Percentiles rank a stretch among this genome's conserved stretches.
phyloP scores from a whole-genome alignment of 2,888 invertebrate species.

The Dasypogon diadema region DNA sequence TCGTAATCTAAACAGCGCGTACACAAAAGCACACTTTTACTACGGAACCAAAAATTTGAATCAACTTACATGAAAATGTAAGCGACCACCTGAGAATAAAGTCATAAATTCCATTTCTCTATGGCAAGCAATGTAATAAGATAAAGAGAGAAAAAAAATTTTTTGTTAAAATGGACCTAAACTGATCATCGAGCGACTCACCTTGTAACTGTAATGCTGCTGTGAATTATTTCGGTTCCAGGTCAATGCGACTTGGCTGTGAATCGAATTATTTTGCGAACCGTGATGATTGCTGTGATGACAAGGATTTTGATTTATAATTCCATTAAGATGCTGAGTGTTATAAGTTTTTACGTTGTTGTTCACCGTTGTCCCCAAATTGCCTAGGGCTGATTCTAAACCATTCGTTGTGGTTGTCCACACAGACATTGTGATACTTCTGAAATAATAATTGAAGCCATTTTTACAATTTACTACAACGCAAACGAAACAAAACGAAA shows the following conservation, averaged over 20 bases:
- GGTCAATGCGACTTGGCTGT: conserved; percentile 52
- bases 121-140: conserved; percentile 14
- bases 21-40: background rate
- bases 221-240: conserved; percentile 53
- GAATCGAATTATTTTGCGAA: conserved; percentile 34
- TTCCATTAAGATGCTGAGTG: conserved; percentile 52
- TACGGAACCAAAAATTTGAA: background rate
- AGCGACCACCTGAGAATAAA: conserved; percentile 36
- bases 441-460: conserved; percentile 31
- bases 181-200: conserved; percentile 49
- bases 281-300: conserved; percentile 46
- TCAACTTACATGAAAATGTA: conserved; percentile 38
- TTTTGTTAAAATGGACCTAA: background rate
- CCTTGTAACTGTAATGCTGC: conserved; percentile 58
- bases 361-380: conserved; percentile 58
- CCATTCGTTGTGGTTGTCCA: conserved; percentile 78
- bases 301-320: conserved; percentile 20
- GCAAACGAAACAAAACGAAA: no score
- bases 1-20: no score
- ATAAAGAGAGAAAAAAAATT: background rate
- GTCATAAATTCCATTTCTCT: conserved; percentile 44
- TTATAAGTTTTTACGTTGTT: conserved; percentile 41
- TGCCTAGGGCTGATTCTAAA: conserved; percentile 64
- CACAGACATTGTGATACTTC: conserved; percentile 71
- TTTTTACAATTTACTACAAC: conserved; percentile 16